Conservation (phyloP, 2,888 invertebrate species). For the Pammene fasciana region DNA sequence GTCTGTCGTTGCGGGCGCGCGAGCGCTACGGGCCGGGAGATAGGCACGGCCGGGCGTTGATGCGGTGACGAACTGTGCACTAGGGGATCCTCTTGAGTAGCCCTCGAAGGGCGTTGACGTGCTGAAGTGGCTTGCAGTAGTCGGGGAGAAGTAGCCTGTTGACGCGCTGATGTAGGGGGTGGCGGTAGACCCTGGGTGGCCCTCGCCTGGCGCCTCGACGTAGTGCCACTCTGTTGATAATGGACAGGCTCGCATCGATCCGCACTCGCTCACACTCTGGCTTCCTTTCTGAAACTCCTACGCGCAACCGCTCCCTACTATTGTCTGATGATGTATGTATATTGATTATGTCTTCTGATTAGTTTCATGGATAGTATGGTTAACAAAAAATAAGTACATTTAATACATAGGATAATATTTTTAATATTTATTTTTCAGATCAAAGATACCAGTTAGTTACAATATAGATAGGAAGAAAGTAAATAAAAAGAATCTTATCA, state of each 20-base stretch:
- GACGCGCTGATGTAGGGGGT: slow-evolving; percentile 23
- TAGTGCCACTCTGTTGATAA: slow-evolving; percentile 66
- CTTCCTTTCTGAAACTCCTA: slow-evolving; percentile 33
- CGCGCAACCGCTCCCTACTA: slow-evolving; percentile 37
- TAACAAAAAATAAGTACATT: background rate
- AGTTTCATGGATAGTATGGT: background rate
- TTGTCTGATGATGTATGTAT: slow-evolving; percentile 7
- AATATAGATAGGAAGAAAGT: background rate
- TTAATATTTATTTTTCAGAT: background rate
- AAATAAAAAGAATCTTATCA: background rate
- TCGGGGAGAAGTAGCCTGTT: slow-evolving; percentile 9
- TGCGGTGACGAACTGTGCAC: slow-evolving; percentile 32
- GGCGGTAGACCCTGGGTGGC: slow-evolving; percentile 28
- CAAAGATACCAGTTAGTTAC: background rate
- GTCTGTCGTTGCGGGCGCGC: slow-evolving; percentile 46
- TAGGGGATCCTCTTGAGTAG: slow-evolving; percentile 36
- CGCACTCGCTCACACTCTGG: slow-evolving; percentile 19
- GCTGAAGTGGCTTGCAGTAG: slow-evolving; percentile 14
- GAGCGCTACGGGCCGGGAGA: slow-evolving; percentile 38
- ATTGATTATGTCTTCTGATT: slow-evolving; percentile 4
- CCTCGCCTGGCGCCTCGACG: slow-evolving; percentile 59
- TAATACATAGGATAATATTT: background rate
- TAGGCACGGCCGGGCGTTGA: slow-evolving; percentile 36
- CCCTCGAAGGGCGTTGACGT: slow-evolving; percentile 8
- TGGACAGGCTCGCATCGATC: slow-evolving; percentile 34